phyloP scores from a whole-genome alignment of 2,113 vertebrate genomes.

The Laticauda colubrina region DNA sequence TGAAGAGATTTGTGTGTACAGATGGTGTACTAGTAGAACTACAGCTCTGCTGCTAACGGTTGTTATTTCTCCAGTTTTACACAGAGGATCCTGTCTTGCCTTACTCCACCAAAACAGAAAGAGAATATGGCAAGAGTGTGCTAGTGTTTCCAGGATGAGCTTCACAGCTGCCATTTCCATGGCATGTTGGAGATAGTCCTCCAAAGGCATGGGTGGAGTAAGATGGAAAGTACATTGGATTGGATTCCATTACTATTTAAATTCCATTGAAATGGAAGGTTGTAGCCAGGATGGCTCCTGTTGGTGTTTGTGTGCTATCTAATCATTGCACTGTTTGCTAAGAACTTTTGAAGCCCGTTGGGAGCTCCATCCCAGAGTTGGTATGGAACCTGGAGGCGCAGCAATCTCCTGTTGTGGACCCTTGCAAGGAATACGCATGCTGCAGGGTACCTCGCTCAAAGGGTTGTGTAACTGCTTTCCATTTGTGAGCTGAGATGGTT shows the following conservation, averaged over 20 bases:
- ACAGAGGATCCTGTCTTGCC: background rate
- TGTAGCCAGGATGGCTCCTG: background rate
- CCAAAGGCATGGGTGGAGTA: background rate
- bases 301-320: background rate
- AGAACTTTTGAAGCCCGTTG: background rate
- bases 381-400: rapidly evolving
- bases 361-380: background rate
- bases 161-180: background rate
- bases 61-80: background rate
- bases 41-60: background rate
- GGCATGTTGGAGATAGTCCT: background rate
- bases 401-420: background rate
- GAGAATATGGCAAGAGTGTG: background rate
- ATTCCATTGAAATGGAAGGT: background rate
- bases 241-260: background rate
- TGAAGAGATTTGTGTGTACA: background rate
- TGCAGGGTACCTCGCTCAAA: background rate
- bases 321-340: background rate
- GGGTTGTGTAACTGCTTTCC: background rate
- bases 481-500: background rate
- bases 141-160: background rate
- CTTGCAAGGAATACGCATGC: background rate
- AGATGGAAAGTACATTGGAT: background rate
- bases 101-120: background rate
- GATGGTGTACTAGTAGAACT: background rate